Evolutionary conservation across 1,140 invertebrate species (phyloP), one percentile per base, ranked within the genome.

Genomic region (Lepidurus apus): DNA sequence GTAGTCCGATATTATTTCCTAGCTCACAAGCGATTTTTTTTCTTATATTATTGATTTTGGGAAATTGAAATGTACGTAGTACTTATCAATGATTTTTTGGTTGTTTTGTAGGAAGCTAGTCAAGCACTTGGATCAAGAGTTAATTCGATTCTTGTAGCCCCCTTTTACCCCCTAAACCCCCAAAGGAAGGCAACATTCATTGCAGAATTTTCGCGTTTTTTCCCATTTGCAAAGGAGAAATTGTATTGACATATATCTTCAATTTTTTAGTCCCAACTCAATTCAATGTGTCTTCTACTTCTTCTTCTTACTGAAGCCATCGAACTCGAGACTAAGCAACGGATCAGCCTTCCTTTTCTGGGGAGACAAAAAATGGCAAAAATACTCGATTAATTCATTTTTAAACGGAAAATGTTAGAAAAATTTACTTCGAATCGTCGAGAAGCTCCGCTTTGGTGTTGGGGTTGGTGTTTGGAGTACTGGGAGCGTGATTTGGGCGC

Each of bases 341-440:
- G 85, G 85, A 82, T 85, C 84, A 17, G 83, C 82, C 81, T 85
- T 83, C 75, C 82, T 79, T 81, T 84, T 85, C 85, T 85, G 80
- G 79, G 21, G 44, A 13, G 43, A 53, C 24, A 45, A 79, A 2
- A 77, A 53, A 76, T 26, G 74, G 77, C 24, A 6, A 13, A 24
- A 80, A 0, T 81, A 24, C 43, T 34, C 34, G 34, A 34, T 34
- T 42, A 76, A 24, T 74, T 17, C 34, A n/a, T 75, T 75, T 43
- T 1, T 53, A 24, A 42, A 79, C 9, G 34, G 6, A 0, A 73
- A 26, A 17, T 6, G n/a, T 81, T 53, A 86, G 78, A 76, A 81
- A 53, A 43, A 43, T 77, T 78, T 77, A 75, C 65, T 79, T 45
- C 43, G 21, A 42, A 81, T 82, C 42, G 83, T 84, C 73, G 81